Conservation (phyloP, 2,797 vertebrate genomes). For the Dermochelys coriacea region DNA sequence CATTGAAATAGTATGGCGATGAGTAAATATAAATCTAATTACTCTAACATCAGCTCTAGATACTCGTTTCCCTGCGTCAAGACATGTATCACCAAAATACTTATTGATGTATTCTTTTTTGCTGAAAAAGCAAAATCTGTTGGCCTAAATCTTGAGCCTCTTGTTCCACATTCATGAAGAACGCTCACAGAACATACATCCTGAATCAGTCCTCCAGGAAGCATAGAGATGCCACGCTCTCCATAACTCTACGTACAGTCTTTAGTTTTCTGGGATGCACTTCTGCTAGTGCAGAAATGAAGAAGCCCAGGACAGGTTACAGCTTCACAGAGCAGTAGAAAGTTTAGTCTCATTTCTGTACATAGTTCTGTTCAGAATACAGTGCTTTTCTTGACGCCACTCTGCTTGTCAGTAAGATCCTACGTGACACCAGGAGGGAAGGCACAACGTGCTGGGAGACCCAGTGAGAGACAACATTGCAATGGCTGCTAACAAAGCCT, state of each 20-base stretch:
- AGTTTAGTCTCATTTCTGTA: background rate
- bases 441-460: background rate
- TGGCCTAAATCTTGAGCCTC: background rate
- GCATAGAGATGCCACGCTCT: background rate
- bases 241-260: background rate
- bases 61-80: background rate
- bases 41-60: background rate
- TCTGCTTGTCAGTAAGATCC: background rate
- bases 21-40: background rate
- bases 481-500: background rate
- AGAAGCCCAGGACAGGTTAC: background rate
- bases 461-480: too few species aligned
- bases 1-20: background rate
- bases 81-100: background rate
- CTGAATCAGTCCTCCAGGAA: background rate
- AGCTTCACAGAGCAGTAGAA: background rate
- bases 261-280: background rate
- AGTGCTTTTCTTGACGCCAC: background rate
- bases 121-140: background rate
- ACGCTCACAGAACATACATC: background rate
- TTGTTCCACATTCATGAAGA: background rate
- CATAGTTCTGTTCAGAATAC: background rate
- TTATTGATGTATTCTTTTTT: background rate
- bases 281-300: background rate
- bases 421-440: background rate